Percentiles rank a stretch among this genome's conserved stretches.
phyloP scores from a whole-genome alignment of 1,140 invertebrate species.

The Hydropsyche tenuis region DNA sequence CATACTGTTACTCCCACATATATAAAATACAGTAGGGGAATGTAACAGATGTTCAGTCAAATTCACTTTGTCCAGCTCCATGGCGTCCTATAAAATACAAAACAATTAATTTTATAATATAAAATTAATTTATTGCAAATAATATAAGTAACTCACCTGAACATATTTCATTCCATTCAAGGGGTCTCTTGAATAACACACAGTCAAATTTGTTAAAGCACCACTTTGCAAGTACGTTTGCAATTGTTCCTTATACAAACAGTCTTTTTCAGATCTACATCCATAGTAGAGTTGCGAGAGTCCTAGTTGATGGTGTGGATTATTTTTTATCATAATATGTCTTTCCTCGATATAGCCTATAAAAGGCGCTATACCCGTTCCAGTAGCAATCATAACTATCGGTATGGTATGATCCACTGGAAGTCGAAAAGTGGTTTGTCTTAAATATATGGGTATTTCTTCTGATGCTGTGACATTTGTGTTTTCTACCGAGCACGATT shows the following conservation, averaged over 20 bases:
- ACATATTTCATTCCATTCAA: conserved; percentile 42
- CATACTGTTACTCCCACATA: conserved; percentile 83
- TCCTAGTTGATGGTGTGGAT: conserved; percentile 53
- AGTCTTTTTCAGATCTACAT: conserved; percentile 72
- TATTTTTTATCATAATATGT: conserved; percentile 52
- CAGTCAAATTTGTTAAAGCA: conserved; percentile 39
- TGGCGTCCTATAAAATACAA: background rate
- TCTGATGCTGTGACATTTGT: background rate
- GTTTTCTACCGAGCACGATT: background rate
- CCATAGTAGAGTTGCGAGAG: conserved; percentile 76
- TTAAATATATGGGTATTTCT: conserved; percentile 68
- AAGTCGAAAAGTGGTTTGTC: conserved; percentile 67
- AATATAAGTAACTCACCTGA: conserved; percentile 53
- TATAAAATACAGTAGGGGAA: conserved; percentile 68
- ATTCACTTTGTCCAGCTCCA: conserved; percentile 61
- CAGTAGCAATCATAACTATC: conserved; percentile 80
- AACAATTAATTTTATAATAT: background rate
- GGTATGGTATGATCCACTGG: conserved; percentile 64
- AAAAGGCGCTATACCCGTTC: conserved; percentile 85
- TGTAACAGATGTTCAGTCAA: conserved; percentile 60
- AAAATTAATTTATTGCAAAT: background rate
- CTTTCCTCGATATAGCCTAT: conserved; percentile 70
- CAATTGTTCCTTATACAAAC: conserved; percentile 68
- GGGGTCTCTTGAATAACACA: conserved; percentile 40
- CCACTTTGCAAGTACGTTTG: conserved; percentile 46